A percentile compares a stretch with the other conserved stretches of the same genome.
phyloP scores from a whole-genome alignment of 2,888 invertebrate genomes.

The Nomada hirtipes region DNA sequence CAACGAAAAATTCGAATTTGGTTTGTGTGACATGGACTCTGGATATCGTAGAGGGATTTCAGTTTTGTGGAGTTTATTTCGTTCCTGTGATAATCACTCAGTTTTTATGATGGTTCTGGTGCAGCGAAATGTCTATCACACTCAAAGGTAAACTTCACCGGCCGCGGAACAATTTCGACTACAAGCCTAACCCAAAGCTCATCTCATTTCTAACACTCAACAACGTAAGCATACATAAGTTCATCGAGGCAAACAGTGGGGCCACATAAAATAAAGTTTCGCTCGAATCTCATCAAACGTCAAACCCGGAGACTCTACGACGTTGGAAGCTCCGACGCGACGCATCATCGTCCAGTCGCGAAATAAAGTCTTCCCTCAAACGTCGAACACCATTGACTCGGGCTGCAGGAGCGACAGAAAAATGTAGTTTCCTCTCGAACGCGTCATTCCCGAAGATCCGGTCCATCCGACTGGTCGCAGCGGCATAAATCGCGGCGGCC shows the following conservation, averaged over 20 bases:
- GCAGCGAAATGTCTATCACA: background rate
- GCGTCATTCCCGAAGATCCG: constrained; percentile 12
- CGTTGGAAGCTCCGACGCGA: background rate
- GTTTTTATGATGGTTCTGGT: background rate
- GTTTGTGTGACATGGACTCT: background rate
- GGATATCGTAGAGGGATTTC: too few relatives aligned
- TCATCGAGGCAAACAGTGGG: too few relatives aligned
- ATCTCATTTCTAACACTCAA: too few relatives aligned
- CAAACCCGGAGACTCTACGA: background rate
- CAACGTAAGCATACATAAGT: too few relatives aligned
- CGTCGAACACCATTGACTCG: background rate
- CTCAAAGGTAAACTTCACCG: too few relatives aligned
- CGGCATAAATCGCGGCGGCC: constrained; percentile 35
- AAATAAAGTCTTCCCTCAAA: background rate
- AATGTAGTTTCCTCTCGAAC: background rate
- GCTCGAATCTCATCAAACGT: too few relatives aligned
- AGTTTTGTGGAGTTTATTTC: background rate
- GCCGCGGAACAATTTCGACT: too few relatives aligned
- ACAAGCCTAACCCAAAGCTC: too few relatives aligned
- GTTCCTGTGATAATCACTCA: constrained; percentile 33
- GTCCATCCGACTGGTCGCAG: constrained; percentile 24
- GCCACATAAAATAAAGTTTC: too few relatives aligned
- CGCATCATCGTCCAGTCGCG: background rate
- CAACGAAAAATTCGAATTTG: background rate
- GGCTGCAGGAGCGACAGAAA: background rate